Evolutionary conservation across 2,797 vertebrate genomes (phyloP), one percentile per base, ranked within the genome.

Genomic region (Eupleurogrammus muticus): DNA sequence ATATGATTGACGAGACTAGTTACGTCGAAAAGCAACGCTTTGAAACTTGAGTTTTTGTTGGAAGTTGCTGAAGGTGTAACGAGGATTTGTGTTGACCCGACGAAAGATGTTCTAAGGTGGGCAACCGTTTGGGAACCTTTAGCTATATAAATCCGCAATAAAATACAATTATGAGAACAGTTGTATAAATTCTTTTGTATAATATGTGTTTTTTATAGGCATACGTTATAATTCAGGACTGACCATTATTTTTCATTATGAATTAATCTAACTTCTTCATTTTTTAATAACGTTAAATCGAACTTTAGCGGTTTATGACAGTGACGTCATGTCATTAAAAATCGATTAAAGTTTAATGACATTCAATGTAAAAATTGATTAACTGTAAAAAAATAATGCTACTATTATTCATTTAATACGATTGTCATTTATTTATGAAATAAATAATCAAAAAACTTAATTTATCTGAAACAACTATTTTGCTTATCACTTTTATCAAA

Each of bases 1-100:
- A 1, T 2, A 0, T 1, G 0, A 14, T 9, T 10, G 40, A 0
- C 14, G 1, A 0, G 5, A 52, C 2, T 0, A 17, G 3, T 8
- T 7, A 0, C 0, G 17, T 0, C 0, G 0, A 2, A 35, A 50
- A 65, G 23, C 1, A 1, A 2, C 24, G 2, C 19, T 1, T 0
- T 1, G 11, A 48, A 53, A 32, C n/a, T 11, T 12, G 11, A 13
- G 19, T n/a, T 63, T 36, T 3, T 0, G 40, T 13, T 21, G 44
- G 6, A 77, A 83, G 76, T 63, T 51, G 59, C 1, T 1, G 47
- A 1, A 14, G 89, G 89, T 89, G 87, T 89, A 72, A 79, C 75
- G 86, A 66, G 9, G 66, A 78, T 82, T 88, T 81, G 35, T 72
- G 87, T 84, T 52, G 6, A 69, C 79, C 61, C 23, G 66, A 75